These are phyloP conservation scores for Drosophila vallismaia DNA, from an alignment of 2,888 invertebrate genomes.

Conservation along the genomic window DNA sequence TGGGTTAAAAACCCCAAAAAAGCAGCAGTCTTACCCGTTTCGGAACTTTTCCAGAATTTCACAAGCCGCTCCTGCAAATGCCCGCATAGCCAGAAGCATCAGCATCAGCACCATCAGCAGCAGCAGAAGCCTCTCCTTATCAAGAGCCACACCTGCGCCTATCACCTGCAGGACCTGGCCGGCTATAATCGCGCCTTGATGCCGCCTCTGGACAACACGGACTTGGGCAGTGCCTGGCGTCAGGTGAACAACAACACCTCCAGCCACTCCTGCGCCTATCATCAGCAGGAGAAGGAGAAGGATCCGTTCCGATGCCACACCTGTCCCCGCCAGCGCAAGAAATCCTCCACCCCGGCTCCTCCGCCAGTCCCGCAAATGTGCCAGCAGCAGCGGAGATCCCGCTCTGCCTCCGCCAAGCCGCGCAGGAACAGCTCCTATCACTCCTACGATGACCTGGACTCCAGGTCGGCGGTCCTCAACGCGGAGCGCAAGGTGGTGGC, in stretches of 20 bases:
- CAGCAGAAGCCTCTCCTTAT: constrained; percentile 59
- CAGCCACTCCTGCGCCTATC: constrained; percentile 57
- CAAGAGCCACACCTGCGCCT: constrained; percentile 79
- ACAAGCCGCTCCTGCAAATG: constrained; percentile 73
- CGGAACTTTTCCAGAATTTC: constrained; percentile 70
- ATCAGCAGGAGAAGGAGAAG: constrained; percentile 54
- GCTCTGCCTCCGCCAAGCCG: constrained; percentile 69
- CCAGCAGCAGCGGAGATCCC: constrained; percentile 61
- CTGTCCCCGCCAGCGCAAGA: constrained; percentile 61
- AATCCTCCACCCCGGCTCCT: constrained; percentile 25
- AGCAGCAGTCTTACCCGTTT: neutral
- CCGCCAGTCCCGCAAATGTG: constrained; percentile 26
- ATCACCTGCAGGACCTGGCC: constrained; percentile 80
- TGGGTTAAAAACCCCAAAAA: constrained; percentile 4
- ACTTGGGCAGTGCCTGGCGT: constrained; percentile 66
- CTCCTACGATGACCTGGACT: constrained; percentile 79
- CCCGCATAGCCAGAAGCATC: constrained; percentile 59
- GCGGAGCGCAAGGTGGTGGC: constrained; percentile 76
- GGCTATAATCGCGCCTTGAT: constrained; percentile 78
- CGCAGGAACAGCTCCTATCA: constrained; percentile 80
- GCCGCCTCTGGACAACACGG: constrained; percentile 81
- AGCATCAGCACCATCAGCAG: constrained; percentile 56
- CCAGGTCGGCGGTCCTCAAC: constrained; percentile 61
- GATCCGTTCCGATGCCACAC: constrained; percentile 69
- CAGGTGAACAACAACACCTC: constrained; percentile 67